A percentile compares a stretch with the other conserved stretches of the same genome.
These are phyloP conservation scores for Paratrypauchen microcephalus DNA, from an alignment of 2,797 vertebrate species.

Conservation along the genomic window DNA sequence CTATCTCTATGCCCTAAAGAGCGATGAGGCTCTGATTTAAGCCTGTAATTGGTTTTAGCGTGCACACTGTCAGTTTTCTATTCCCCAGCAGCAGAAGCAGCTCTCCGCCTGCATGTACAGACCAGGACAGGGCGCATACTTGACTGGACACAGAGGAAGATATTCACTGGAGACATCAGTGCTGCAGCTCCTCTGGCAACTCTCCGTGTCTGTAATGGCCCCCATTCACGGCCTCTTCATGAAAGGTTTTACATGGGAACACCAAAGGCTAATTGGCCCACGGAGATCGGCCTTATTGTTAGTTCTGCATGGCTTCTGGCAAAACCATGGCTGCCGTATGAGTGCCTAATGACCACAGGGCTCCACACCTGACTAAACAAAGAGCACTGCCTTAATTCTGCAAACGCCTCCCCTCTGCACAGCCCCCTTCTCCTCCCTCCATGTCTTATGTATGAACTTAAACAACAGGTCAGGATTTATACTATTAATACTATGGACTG, in stretches of 20 bases:
- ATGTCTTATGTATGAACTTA: conserved; percentile 34
- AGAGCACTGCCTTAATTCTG: conserved; percentile 65
- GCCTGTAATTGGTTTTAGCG: conserved; percentile 68
- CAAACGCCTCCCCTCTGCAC: conserved; percentile 45
- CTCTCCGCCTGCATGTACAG: conserved; percentile 45
- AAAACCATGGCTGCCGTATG: conserved; percentile 70
- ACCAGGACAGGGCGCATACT: conserved; percentile 68
- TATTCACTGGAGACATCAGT: conserved; percentile 65
- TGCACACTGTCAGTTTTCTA: conserved; percentile 56
- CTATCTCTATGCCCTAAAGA: conserved; percentile 51
- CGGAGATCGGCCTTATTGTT: conserved; percentile 79
- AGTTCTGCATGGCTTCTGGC: conserved; percentile 78
- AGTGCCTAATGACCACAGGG: conserved; percentile 76
- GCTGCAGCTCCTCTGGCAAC: conserved; percentile 56
- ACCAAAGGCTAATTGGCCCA: conserved; percentile 81
- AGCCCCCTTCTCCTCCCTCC: conserved; percentile 13
- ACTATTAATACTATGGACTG: conserved; percentile 52
- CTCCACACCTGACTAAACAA: conserved; percentile 79
- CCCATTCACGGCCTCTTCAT: conserved; percentile 74
- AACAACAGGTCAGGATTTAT: conserved; percentile 41
- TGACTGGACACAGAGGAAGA: conserved; percentile 71
- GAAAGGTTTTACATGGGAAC: conserved; percentile 79
- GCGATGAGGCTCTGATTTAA: conserved; percentile 62
- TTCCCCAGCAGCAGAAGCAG: conserved; percentile 49
- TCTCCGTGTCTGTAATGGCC: conserved; percentile 70